These are phyloP conservation scores for Oriolus oriolus DNA, from an alignment of 2,113 vertebrate species.

Conservation along the genomic window DNA sequence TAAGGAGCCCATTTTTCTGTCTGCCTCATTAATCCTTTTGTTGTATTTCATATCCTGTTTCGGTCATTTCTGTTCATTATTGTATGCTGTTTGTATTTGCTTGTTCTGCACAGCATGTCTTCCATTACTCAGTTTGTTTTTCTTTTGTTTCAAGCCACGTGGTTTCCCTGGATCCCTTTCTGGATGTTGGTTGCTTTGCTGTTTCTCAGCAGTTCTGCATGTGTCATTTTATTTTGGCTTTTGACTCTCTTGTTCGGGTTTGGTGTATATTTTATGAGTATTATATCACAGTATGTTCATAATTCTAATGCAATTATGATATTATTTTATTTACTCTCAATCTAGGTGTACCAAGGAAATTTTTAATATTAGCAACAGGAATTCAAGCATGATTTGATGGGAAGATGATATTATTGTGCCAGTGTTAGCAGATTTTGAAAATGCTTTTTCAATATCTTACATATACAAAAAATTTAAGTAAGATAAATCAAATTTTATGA, in stretches of 20 bases:
- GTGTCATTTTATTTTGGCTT: neutral
- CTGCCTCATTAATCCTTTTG: neutral
- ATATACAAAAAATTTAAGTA: neutral
- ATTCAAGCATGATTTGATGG: neutral
- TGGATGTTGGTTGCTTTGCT: neutral
- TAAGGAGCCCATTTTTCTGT: neutral
- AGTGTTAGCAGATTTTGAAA: neutral
- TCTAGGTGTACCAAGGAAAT: neutral
- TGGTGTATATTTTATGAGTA: neutral
- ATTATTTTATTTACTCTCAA: neutral
- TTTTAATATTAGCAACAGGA: neutral
- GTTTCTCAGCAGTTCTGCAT: neutral
- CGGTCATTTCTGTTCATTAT: neutral
- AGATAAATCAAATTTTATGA: neutral
- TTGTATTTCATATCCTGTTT: neutral
- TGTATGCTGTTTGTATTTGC: neutral
- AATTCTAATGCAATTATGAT: neutral
- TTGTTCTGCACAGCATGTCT: neutral
- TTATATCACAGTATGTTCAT: neutral
- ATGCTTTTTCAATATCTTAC: neutral
- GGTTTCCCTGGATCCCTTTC: neutral
- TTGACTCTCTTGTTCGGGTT: neutral
- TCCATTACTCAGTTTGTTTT: neutral
- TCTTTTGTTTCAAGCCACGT: neutral
- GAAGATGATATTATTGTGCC: neutral